phyloP scores from a whole-genome alignment of 2,888 invertebrate species.

The Ichneumoninae sp. region DNA sequence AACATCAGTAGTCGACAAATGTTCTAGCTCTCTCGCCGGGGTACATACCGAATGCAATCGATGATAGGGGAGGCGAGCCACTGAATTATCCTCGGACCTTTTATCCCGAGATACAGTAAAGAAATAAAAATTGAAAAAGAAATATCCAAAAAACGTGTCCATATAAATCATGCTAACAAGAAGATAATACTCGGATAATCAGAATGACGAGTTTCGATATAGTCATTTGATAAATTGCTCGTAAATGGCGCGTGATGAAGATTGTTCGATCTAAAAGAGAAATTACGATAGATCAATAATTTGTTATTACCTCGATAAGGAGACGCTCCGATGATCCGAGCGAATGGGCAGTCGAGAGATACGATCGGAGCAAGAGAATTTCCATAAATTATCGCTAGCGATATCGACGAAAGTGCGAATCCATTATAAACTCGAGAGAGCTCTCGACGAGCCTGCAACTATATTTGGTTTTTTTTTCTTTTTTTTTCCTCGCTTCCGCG shows the following conservation, averaged over 20 bases:
- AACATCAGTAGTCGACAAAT: conserved; percentile 69
- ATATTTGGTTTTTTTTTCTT: conserved; percentile 34
- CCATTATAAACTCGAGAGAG: conserved; percentile 73
- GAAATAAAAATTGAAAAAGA: not conserved
- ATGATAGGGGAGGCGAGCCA: conserved; percentile 59
- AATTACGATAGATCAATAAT: conserved; percentile 46
- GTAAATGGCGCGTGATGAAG: conserved; percentile 24
- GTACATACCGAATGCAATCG: conserved; percentile 63
- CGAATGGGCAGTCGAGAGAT: conserved; percentile 15
- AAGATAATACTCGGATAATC: conserved; percentile 17
- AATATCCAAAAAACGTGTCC: conserved; percentile 23
- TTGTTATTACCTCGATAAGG: conserved; percentile 37
- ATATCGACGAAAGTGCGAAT: conserved; percentile 73
- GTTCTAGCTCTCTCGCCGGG: conserved; percentile 40
- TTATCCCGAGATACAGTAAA: not conserved
- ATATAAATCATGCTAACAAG: conserved; percentile 44
- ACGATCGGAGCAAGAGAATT: conserved; percentile 45
- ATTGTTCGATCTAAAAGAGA: conserved; percentile 10
- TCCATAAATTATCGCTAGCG: conserved; percentile 64
- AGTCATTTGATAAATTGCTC: conserved; percentile 49
- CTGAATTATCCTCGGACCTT: conserved; percentile 60
- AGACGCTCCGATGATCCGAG: conserved; percentile 35
- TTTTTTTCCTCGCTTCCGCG: conserved; percentile 51
- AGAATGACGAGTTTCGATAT: conserved; percentile 37
- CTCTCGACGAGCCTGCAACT: conserved; percentile 46